These are phyloP conservation scores for Musca vetustissima DNA, from an alignment of 1,140 invertebrate species.

Conservation along the genomic window DNA sequence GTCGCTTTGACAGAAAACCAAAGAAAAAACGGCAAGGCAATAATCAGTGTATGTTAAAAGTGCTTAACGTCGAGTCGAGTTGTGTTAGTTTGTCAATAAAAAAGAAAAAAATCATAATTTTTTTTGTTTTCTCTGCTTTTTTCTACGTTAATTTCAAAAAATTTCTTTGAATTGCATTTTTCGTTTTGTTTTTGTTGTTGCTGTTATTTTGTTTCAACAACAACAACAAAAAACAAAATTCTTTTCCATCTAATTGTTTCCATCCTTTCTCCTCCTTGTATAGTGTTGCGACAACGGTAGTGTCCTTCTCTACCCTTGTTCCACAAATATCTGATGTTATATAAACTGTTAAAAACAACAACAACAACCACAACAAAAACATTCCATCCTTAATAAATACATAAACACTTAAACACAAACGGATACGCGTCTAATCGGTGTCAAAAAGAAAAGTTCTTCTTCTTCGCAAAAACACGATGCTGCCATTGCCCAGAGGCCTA, in stretches of 20 bases:
- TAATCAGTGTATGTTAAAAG: constrained; percentile 22
- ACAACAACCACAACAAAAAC: constrained; percentile 2
- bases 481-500: constrained; percentile 51
- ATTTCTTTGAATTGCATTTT: background rate
- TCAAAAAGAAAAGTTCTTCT: no score
- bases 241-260: no score
- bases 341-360: background rate
- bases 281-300: constrained; percentile 14
- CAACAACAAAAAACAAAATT: no score
- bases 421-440: constrained; percentile 2
- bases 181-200: background rate
- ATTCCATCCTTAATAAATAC: background rate
- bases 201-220: background rate
- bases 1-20: no score
- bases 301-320: background rate
- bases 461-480: background rate
- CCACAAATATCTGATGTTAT: background rate
- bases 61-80: constrained; percentile 22
- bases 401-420: no score
- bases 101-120: no score
- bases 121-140: background rate
- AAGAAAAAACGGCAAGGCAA: no score
- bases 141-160: background rate
- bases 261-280: background rate
- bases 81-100: constrained; percentile 10